Conservation (phyloP, 2,797 vertebrate genomes). For the Acomys russatus region DNA sequence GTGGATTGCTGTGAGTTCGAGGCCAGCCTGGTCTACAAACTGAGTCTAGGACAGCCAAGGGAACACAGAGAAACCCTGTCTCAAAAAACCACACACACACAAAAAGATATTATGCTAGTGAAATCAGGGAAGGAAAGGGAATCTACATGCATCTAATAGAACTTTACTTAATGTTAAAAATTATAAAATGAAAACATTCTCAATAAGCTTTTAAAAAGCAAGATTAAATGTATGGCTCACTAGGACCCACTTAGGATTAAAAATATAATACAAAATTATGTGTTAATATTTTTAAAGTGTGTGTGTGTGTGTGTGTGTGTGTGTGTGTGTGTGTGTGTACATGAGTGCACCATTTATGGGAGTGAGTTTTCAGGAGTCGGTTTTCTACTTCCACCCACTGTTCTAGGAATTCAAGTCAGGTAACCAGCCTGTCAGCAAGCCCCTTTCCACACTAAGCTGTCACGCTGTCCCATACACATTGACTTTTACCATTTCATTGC, state of each 20-base stretch:
- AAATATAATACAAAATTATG: conserved; percentile 20
- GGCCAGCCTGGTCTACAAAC: too few species aligned
- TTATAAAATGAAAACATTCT: neutral
- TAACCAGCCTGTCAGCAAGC: neutral
- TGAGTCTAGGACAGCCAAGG: too few species aligned
- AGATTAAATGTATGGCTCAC: neutral
- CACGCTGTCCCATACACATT: neutral
- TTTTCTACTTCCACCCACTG: neutral
- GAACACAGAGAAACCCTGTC: too few species aligned
- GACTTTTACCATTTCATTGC: conserved; percentile 2
- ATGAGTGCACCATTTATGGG: neutral
- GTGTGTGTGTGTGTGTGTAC: neutral
- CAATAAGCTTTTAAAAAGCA: conserved; percentile 14
- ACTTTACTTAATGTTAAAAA: neutral
- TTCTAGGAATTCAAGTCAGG: neutral
- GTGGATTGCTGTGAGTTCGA: too few species aligned
- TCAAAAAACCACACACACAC: too few species aligned
- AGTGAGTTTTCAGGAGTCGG: neutral
- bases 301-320: neutral
- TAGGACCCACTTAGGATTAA: neutral
- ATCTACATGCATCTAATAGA: neutral
- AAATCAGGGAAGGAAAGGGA: neutral
- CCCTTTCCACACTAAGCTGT: neutral
- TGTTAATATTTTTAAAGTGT: neutral
- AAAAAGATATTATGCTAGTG: neutral